Percentiles rank a stretch among this genome's conserved stretches.
Conservation (phyloP, 92 coral and sea anemone species). For the Chrysogorgia sp. region DNA sequence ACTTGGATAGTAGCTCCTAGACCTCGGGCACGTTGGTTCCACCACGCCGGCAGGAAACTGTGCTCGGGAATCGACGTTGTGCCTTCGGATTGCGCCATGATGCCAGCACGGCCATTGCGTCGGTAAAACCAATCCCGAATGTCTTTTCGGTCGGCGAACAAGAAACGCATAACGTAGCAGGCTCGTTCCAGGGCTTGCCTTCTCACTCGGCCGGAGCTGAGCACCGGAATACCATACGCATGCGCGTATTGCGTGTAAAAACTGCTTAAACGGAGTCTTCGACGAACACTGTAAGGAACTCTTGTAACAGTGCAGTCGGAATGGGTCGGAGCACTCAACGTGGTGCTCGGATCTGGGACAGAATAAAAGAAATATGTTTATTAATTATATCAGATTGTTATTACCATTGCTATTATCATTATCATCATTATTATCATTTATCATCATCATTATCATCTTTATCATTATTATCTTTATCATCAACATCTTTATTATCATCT, state of each 20-base stretch:
- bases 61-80: conserved; percentile 95
- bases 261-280: conserved; percentile 32
- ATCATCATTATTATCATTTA: not conserved
- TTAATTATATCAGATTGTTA: not conserved
- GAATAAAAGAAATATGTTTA: not conserved
- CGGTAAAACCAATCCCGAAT: conserved; percentile 80
- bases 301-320: conserved; percentile 20
- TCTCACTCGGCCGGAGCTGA: conserved; percentile 40
- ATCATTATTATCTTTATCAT: not conserved
- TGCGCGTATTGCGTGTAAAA: conserved; percentile 51
- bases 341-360: not conserved
- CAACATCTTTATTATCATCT: no score
- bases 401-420: not conserved
- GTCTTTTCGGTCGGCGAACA: conserved; percentile 92
- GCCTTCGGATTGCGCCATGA: conserved; percentile 75
- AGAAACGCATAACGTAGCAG: conserved; percentile 86
- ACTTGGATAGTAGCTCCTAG: conserved; percentile 85
- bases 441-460: not conserved
- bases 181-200: conserved; percentile 78
- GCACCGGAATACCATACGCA: conserved; percentile 54
- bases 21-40: conserved; percentile 97
- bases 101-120: conserved; percentile 92
- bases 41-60: conserved; percentile 65
- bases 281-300: conserved; percentile 42
- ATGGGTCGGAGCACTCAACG: conserved; percentile 14